phyloP scores from a whole-genome alignment of 2,797 vertebrate genomes.

The Dendrocincla tyrannina region DNA sequence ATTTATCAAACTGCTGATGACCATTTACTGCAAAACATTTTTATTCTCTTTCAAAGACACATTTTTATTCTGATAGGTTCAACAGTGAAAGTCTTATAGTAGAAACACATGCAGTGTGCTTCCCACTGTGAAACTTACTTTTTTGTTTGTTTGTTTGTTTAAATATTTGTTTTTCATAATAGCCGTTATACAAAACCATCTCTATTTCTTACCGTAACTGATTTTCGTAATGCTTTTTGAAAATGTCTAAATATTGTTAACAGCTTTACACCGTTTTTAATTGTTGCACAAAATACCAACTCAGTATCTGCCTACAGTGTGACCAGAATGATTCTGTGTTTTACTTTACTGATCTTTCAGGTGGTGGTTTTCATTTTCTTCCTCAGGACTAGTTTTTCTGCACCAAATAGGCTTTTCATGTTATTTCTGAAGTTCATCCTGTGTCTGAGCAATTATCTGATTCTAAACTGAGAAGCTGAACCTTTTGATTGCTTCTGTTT shows the following conservation, averaged over 20 bases:
- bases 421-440: background rate
- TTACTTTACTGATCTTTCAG: background rate
- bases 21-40: background rate
- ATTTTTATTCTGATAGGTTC: background rate
- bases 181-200: background rate
- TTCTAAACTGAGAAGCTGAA: background rate
- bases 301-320: background rate
- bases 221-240: background rate
- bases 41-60: background rate
- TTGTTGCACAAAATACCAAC: background rate
- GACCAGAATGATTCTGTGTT: background rate
- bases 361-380: background rate
- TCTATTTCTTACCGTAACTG: background rate
- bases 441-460: background rate
- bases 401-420: background rate
- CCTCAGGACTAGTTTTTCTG: background rate
- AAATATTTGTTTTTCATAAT: background rate
- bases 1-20: conserved; percentile 9
- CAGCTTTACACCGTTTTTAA: background rate
- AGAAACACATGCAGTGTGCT: background rate
- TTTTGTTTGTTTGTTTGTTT: background rate
- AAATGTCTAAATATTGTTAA: background rate
- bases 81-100: background rate
- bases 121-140: background rate
- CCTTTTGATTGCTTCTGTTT: conserved; percentile 6